Conservation (phyloP, 1,140 invertebrate species). For the Cyclina sinensis region DNA sequence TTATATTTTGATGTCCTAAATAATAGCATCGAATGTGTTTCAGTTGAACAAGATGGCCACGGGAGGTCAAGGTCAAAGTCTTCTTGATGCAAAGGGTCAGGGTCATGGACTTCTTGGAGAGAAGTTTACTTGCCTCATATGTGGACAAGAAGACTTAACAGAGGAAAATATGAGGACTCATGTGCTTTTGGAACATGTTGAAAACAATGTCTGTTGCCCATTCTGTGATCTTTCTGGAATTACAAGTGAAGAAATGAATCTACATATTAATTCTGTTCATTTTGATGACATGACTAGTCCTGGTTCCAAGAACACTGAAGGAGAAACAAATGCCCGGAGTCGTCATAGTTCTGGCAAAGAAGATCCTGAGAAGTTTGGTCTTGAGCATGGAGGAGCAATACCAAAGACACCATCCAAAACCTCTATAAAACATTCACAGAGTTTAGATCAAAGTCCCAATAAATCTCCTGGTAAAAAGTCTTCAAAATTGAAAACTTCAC, state of each 20-base stretch:
- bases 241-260: conserved; percentile 91
- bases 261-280: conserved; percentile 93
- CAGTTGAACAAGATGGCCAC: conserved; percentile 2
- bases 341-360: background rate
- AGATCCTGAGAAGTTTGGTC: conserved; percentile 48
- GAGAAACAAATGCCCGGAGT: conserved; percentile 22
- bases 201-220: conserved; percentile 92
- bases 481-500: conserved; percentile 54
- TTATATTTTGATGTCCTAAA: too few relatives aligned
- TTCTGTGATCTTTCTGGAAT: conserved; percentile 93
- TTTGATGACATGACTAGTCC: conserved; percentile 88
- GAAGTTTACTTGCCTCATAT: conserved; percentile 91
- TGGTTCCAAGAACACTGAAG: background rate
- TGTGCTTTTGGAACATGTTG: conserved; percentile 92
- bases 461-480: conserved; percentile 56
- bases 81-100: conserved; percentile 30
- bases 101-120: conserved; percentile 47
- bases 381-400: conserved; percentile 52
- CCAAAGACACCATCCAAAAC: conserved; percentile 41
- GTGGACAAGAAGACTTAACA: conserved; percentile 92
- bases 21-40: background rate
- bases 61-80: background rate
- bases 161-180: conserved; percentile 93
- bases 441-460: conserved; percentile 61
- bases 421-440: conserved; percentile 57